Percentiles rank a stretch among this genome's conserved stretches.
These are phyloP conservation scores for Albula glossodonta DNA, from an alignment of 2,113 vertebrate species.

Conservation along the genomic window DNA sequence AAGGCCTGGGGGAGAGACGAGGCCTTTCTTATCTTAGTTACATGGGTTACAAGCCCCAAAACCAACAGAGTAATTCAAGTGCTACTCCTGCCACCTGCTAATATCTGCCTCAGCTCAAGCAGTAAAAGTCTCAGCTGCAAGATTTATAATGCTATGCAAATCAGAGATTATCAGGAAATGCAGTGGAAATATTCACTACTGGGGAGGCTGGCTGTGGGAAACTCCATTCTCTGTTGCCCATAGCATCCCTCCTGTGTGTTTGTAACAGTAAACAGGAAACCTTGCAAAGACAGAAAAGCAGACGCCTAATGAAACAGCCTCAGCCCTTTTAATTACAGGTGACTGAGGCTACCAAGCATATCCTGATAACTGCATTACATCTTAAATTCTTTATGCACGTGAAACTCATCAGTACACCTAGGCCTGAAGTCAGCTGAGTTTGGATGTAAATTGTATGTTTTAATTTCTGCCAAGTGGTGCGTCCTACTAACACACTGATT, in stretches of 20 bases:
- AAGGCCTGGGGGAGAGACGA: not conserved
- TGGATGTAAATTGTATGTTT: not conserved
- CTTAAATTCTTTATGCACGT: not conserved
- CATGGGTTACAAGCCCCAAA: constrained; percentile 3
- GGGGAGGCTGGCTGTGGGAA: not conserved
- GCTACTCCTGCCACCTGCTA: not conserved
- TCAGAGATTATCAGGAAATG: not conserved
- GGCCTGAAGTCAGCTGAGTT: not conserved
- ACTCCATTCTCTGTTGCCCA: not conserved
- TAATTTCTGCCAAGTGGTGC: not conserved
- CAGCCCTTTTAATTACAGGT: not conserved
- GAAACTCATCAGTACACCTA: not conserved
- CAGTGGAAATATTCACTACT: not conserved
- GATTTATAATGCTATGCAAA: constrained; percentile 1
- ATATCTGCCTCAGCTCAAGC: not conserved
- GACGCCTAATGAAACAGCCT: not conserved
- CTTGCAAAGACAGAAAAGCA: not conserved
- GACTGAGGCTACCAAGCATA: not conserved
- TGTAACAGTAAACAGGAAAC: not conserved
- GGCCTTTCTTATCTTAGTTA: constrained; percentile 11
- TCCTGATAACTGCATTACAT: not conserved
- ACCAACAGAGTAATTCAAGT: not conserved
- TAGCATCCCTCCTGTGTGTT: not conserved
- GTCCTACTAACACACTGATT: not conserved
- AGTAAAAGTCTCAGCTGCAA: not conserved